Evolutionary conservation across 2,797 vertebrate genomes (phyloP), one percentile per base, ranked within the genome.

Genomic region (Orestias chungarensis): DNA sequence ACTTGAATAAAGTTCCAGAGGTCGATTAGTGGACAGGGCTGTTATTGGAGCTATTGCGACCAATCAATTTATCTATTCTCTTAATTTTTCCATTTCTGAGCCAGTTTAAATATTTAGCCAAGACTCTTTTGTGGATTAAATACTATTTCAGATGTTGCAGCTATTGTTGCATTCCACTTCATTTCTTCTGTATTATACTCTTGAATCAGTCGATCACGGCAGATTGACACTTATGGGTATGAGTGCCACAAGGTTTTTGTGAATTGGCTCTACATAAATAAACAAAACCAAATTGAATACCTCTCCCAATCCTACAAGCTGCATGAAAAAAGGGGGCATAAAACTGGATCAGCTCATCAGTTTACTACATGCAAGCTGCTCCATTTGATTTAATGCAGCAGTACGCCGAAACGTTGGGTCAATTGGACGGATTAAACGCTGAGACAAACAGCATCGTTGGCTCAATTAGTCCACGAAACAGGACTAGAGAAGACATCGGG

Each of bases 361-460:
- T 31, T 49, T 6, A 61, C 23, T 12, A 27, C 40, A 44, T 49
- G 31, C n/a, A 76, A n/a, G 50, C 0, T 10, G 43, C 29, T 65
- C 1, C 42, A n/a, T 40, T 54, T 71, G 38, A 65, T 72, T 79
- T 68, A 33, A 62, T 66, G 27, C 40, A 66, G n/a, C 23, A 46
- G 40, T 20, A 35, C 55, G 44, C 66, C 42, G 9, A 25, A 31
- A 43, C 7, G 20, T 40, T 12, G 59, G 35, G 54, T 68, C 57
- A 29, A 49, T 25, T 66, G 52, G 31, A 54, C n/a, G 29, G 35
- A 70, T 73, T 20, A 43, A 65, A 57, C 38, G 23, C 38, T 12
- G 25, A 61, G 49, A 65, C 59, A 64, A 54, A 25, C 54, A 35
- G 23, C 31, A 54, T 27, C 75, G 64, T 69, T 62, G 8, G 18